Evolutionary conservation across 2,888 invertebrate species (phyloP).

Genomic region (Lasioglossum zephyrum): DNA sequence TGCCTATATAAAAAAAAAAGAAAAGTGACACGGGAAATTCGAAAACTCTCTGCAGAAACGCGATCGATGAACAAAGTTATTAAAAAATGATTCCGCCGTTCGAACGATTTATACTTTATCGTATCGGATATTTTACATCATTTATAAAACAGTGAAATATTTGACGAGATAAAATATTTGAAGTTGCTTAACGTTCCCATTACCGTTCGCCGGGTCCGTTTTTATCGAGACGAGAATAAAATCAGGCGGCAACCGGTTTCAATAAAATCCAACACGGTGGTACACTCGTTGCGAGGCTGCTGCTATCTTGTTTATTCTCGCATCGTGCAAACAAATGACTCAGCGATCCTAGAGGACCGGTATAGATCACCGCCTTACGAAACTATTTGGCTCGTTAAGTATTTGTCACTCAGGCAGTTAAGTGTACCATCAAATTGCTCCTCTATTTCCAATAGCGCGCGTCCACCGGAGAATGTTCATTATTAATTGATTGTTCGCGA

Average conservation of each 20-base stretch:
- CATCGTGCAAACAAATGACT: constrained; percentile 36
- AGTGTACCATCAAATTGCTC: constrained; percentile 22
- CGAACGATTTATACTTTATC: not conserved
- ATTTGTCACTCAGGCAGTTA: constrained; percentile 27
- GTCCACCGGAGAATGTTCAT: not conserved
- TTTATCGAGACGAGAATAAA: not conserved
- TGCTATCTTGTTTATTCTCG: constrained; percentile 31
- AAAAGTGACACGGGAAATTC: not conserved
- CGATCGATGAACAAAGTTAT: not conserved
- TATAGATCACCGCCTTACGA: constrained; percentile 35
- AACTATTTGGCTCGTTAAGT: constrained; percentile 45
- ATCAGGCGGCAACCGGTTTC: not conserved
- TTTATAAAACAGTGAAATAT: not conserved
- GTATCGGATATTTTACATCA: not conserved
- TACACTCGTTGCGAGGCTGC: not conserved
- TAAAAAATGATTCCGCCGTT: constrained; percentile 2
- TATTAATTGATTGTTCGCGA: constrained; percentile 14
- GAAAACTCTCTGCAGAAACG: not conserved
- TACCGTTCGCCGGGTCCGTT: not conserved
- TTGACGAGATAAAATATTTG: not conserved
- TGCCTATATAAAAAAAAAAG: not conserved
- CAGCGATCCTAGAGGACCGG: constrained; percentile 28
- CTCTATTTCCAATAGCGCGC: constrained; percentile 22
- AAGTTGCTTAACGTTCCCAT: not conserved
- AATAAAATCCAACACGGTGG: not conserved